These are phyloP conservation scores for Elaeidobius kamerunicus DNA, from an alignment of 2,888 invertebrate genomes.

Conservation along the genomic window DNA sequence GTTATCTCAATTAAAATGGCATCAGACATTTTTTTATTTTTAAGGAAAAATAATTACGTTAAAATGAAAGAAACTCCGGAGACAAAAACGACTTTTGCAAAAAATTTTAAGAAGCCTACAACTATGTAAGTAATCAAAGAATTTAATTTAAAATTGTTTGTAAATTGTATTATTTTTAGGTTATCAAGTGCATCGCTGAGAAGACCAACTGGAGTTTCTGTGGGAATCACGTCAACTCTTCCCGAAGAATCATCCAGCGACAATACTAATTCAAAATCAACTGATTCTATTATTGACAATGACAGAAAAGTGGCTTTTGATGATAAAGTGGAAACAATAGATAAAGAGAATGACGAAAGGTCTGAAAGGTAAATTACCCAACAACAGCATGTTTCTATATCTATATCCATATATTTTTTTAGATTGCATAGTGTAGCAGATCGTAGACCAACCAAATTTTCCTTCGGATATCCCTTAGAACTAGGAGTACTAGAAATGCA, in stretches of 20 bases:
- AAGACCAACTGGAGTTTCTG: constrained; percentile 23
- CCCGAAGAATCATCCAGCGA: constrained; percentile 1
- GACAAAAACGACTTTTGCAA: constrained; percentile 16
- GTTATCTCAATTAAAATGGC: too few relatives aligned
- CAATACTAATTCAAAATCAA: not conserved
- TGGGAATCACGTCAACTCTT: not conserved
- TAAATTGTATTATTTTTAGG: constrained; percentile 6
- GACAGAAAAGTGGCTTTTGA: constrained; percentile 38
- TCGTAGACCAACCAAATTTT: constrained; percentile 40
- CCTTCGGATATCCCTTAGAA: constrained; percentile 31
- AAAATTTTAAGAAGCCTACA: constrained; percentile 18
- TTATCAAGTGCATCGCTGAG: constrained; percentile 7
- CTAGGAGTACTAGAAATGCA: constrained; percentile 19
- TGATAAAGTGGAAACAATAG: constrained; percentile 36
- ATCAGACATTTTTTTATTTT: too few relatives aligned
- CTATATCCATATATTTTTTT: too few relatives aligned
- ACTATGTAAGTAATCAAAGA: constrained; percentile 21
- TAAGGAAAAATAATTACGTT: too few relatives aligned
- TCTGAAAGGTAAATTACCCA: constrained; percentile 6
- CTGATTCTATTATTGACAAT: too few relatives aligned
- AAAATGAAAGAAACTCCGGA: too few relatives aligned
- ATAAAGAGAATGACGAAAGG: constrained; percentile 29
- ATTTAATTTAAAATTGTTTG: not conserved
- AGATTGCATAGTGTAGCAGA: constrained; percentile 28
- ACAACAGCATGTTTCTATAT: too few relatives aligned